Evolutionary conservation across 2,113 vertebrate species (phyloP).

Genomic region (Pluvialis apricaria): DNA sequence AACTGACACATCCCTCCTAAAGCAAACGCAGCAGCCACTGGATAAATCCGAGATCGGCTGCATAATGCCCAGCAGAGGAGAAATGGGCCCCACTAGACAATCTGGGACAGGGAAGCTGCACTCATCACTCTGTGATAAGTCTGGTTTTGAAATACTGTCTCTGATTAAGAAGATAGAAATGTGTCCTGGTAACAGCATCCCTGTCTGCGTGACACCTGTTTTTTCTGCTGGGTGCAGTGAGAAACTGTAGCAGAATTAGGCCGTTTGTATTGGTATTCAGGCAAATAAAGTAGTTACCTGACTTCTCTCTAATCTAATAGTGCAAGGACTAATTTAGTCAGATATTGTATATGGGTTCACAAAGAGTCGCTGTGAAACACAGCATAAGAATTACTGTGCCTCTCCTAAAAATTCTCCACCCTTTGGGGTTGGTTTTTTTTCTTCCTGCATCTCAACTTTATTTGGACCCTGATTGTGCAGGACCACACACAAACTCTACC

Average conservation of each 20-base stretch:
- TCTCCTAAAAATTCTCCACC: background rate
- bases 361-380: background rate
- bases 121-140: background rate
- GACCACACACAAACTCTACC: background rate
- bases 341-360: background rate
- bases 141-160: background rate
- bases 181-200: background rate
- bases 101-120: fast-evolving
- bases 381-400: too few species aligned
- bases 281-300: background rate
- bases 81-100: background rate
- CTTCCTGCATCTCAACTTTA: background rate
- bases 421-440: too few species aligned
- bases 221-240: background rate
- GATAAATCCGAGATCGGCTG: background rate
- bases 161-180: background rate
- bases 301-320: background rate
- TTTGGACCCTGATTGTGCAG: background rate
- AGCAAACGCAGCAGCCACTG: background rate
- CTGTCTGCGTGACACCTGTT: background rate
- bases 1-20: background rate
- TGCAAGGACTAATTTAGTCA: background rate
- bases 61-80: background rate
- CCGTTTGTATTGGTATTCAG: background rate
- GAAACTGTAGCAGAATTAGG: background rate